phyloP scores from a whole-genome alignment of 2,797 vertebrate genomes.

The Antennarius maculatus region DNA sequence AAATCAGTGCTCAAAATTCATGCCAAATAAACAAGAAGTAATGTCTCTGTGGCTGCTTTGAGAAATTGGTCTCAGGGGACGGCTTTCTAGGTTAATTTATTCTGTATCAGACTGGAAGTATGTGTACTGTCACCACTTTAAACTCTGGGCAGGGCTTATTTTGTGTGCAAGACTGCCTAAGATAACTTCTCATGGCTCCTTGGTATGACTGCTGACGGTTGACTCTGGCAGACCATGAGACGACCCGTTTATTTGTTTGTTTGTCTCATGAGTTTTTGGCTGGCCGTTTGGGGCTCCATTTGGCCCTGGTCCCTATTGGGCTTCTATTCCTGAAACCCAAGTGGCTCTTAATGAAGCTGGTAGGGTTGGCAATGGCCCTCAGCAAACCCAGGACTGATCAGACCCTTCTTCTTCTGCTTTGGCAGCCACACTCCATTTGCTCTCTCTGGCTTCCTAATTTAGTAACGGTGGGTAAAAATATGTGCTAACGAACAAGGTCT shows the following conservation, averaged over 20 bases:
- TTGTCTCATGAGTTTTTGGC: constrained; percentile 82
- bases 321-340: constrained; percentile 85
- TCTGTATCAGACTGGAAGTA: constrained; percentile 63
- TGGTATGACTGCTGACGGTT: constrained; percentile 77
- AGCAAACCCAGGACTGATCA: constrained; percentile 83
- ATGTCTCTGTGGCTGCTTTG: constrained; percentile 73
- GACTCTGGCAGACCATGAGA: constrained; percentile 79
- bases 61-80: constrained; percentile 77
- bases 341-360: constrained; percentile 79
- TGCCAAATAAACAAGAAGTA: constrained; percentile 72
- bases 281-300: constrained; percentile 72
- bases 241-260: constrained; percentile 81
- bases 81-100: constrained; percentile 78
- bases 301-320: constrained; percentile 77
- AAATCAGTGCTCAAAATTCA: constrained; percentile 62
- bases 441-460: constrained; percentile 94
- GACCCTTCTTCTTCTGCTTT: constrained; percentile 84
- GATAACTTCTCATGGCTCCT: constrained; percentile 80
- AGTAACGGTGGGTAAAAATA: constrained; percentile 94
- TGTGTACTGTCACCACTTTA: constrained; percentile 71
- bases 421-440: constrained; percentile 82
- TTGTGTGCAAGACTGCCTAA: constrained; percentile 74
- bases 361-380: constrained; percentile 81
- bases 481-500: constrained; percentile 88
- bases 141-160: constrained; percentile 67